phyloP scores from a whole-genome alignment of 2,797 vertebrate genomes.

The Pangasius larnaudii region DNA sequence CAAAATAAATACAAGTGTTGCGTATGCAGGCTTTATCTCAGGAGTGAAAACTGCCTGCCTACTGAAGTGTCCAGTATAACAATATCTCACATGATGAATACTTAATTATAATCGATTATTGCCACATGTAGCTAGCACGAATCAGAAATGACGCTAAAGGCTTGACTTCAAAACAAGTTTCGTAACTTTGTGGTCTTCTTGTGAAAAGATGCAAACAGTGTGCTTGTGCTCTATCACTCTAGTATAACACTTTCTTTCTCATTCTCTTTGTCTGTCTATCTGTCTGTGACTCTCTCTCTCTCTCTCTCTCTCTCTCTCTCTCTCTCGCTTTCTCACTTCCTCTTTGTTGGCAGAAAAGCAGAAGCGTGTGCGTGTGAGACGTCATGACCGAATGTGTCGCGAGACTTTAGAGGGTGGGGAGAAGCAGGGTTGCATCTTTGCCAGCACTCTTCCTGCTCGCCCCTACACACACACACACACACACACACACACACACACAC shows the following conservation, averaged over 20 bases:
- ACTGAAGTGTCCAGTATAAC: too few relatives aligned
- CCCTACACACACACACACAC: constrained; percentile 7
- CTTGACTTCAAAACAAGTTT: background rate
- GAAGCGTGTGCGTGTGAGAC: constrained; percentile 61
- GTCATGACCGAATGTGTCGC: constrained; percentile 74
- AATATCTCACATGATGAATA: too few relatives aligned
- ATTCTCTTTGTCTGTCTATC: background rate
- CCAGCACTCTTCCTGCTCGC: constrained; percentile 7
- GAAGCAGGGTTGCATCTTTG: constrained; percentile 29
- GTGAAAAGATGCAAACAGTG: background rate
- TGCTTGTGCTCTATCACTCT: too few relatives aligned
- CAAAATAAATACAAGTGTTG: background rate
- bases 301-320: background rate
- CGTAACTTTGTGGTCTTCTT: background rate
- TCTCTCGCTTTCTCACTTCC: constrained; percentile 59
- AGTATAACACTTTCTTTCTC: background rate
- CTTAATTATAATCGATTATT: background rate
- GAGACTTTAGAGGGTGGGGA: constrained; percentile 59
- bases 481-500: constrained; percentile 16
- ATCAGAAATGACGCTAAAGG: background rate
- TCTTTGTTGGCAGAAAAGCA: constrained; percentile 66
- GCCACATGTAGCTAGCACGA: background rate
- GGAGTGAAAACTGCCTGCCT: background rate
- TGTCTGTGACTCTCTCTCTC: background rate
- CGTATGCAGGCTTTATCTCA: background rate